Evolutionary conservation across 2,797 vertebrate genomes (phyloP).

Genomic region (Coregonus suidteri): DNA sequence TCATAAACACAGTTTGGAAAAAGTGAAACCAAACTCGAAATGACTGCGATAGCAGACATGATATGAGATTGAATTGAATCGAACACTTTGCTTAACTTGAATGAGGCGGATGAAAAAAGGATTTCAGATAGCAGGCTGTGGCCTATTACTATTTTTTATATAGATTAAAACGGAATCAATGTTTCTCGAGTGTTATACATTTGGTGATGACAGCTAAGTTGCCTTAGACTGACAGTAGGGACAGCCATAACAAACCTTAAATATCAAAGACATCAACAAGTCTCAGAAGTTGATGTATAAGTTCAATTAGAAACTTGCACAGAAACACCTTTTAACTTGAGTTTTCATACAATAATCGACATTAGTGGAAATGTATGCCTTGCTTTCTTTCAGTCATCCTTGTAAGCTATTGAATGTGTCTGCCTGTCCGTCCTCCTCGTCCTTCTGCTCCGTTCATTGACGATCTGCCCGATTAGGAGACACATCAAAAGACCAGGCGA

Average conservation of each 20-base stretch:
- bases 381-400: not conserved
- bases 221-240: not conserved
- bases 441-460: conserved; percentile 23
- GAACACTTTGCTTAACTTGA: too few relatives aligned
- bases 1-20: not conserved
- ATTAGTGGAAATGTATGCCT: conserved; percentile 7
- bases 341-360: not conserved
- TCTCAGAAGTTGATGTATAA: not conserved
- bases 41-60: not conserved
- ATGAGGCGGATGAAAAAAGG: too few relatives aligned
- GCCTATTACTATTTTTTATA: too few relatives aligned
- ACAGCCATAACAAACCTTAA: not conserved
- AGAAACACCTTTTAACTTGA: not conserved
- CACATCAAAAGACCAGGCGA: conserved; percentile 71
- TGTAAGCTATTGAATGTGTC: conserved; percentile 13
- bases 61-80: not conserved
- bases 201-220: not conserved
- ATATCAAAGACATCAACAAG: conserved; percentile 1
- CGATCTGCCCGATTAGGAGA: conserved; percentile 71
- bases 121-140: too few relatives aligned
- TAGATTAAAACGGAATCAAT: too few relatives aligned
- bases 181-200: not conserved
- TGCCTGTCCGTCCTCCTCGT: conserved; percentile 59
- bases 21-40: not conserved
- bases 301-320: not conserved